These are phyloP conservation scores for Mimas tiliae DNA, from an alignment of 2,888 invertebrate species.

Conservation along the genomic window DNA sequence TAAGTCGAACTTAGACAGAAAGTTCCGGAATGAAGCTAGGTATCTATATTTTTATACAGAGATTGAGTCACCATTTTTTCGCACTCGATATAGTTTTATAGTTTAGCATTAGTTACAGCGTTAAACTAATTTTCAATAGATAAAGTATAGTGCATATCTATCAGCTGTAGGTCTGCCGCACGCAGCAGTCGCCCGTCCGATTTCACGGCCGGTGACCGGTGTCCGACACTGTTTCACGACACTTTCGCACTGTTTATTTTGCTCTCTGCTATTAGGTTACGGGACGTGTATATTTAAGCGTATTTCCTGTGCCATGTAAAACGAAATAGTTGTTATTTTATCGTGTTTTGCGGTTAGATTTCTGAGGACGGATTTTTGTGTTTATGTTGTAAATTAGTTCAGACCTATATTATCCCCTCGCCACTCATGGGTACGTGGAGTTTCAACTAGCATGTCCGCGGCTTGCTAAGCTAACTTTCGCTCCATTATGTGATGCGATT, in stretches of 20 bases:
- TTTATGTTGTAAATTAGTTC: background rate
- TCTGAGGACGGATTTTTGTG: background rate
- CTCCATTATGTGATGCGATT: too few species aligned
- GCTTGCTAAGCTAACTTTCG: too few species aligned
- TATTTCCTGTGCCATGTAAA: slow-evolving; percentile 32
- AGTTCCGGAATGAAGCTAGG: too few species aligned
- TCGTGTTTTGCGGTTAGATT: background rate
- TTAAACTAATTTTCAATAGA: too few species aligned
- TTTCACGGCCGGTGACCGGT: slow-evolving; percentile 44
- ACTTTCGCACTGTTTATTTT: slow-evolving; percentile 54
- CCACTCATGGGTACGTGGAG: too few species aligned
- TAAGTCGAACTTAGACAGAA: too few species aligned
- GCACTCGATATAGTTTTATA: too few species aligned
- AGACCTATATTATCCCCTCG: too few species aligned
- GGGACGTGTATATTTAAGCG: slow-evolving; percentile 50
- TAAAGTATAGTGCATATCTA: background rate
- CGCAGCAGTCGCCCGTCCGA: slow-evolving; percentile 37
- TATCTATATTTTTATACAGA: too few species aligned
- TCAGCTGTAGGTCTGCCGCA: slow-evolving; percentile 24
- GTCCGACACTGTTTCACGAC: slow-evolving; percentile 48
- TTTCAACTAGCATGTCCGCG: too few species aligned
- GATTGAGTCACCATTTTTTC: too few species aligned
- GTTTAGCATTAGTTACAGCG: too few species aligned
- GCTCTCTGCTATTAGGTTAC: slow-evolving; percentile 30
- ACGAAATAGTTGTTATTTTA: background rate